phyloP scores from a whole-genome alignment of 2,113 vertebrate species.

The Natator depressus region DNA sequence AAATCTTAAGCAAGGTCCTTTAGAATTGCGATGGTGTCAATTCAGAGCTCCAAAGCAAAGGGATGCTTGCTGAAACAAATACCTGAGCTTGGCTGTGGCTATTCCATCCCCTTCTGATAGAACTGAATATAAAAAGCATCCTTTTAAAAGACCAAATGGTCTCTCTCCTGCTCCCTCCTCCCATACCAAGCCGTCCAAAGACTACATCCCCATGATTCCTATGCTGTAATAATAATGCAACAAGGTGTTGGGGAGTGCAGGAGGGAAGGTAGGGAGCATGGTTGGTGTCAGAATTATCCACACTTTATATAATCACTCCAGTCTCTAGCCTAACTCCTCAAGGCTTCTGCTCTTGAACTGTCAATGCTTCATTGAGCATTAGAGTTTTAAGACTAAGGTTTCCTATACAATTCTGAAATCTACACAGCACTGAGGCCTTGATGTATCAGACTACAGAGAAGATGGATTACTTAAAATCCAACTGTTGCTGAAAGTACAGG shows the following conservation, averaged over 20 bases:
- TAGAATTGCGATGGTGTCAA: constrained; percentile 9
- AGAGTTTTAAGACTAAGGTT: neutral
- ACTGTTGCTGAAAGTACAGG: neutral
- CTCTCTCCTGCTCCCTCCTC: neutral
- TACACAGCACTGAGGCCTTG: neutral
- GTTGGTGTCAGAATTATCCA: neutral
- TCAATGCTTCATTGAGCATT: neutral
- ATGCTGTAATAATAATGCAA: neutral
- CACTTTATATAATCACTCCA: neutral
- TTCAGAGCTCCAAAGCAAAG: constrained; percentile 29
- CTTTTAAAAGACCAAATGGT: neutral
- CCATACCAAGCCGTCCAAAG: neutral
- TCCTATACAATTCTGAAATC: neutral
- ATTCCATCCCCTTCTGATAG: neutral
- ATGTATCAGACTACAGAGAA: neutral
- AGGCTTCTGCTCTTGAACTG: neutral
- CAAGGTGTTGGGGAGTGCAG: neutral
- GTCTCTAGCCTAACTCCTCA: neutral
- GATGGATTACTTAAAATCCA: neutral
- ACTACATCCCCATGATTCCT: neutral
- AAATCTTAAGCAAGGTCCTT: neutral
- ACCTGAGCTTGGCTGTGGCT: neutral
- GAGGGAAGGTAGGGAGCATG: neutral
- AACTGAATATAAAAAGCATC: neutral
- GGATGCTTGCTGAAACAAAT: neutral